Conservation (phyloP, 2,888 invertebrate species). For the Pseudococcus viburni region DNA sequence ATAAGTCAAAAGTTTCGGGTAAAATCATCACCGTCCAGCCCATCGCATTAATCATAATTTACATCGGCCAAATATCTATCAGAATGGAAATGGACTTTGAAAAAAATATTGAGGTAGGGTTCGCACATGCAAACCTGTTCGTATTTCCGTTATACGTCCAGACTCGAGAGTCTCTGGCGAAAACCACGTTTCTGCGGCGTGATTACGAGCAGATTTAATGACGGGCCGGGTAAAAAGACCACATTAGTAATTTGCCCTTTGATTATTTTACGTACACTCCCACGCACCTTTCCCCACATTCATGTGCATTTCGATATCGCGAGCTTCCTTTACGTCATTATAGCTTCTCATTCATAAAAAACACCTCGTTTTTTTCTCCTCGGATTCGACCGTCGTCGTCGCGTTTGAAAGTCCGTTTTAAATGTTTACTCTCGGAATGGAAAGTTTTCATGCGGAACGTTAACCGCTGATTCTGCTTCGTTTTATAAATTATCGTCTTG, state of each 20-base stretch:
- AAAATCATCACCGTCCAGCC: not conserved
- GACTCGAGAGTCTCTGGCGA: not conserved
- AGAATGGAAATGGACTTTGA: slow-evolving; percentile 21
- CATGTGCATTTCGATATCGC: not conserved
- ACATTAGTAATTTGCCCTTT: slow-evolving; percentile 23
- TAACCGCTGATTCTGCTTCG: slow-evolving; percentile 30
- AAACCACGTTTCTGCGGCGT: not conserved
- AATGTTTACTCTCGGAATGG: slow-evolving; percentile 22
- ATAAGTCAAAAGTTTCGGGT: not conserved
- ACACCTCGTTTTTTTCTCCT: not conserved
- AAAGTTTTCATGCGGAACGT: slow-evolving; percentile 26
- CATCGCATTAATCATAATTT: slow-evolving; percentile 38
- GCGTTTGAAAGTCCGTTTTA: slow-evolving; percentile 36
- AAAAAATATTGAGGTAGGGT: slow-evolving; percentile 39
- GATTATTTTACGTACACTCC: slow-evolving; percentile 38
- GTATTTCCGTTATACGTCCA: slow-evolving; percentile 9
- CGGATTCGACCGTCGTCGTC: not conserved
- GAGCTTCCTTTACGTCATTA: slow-evolving; percentile 17
- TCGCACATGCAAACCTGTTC: slow-evolving; percentile 39
- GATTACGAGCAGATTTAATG: not conserved
- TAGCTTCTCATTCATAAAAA: slow-evolving; percentile 35
- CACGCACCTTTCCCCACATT: slow-evolving; percentile 31
- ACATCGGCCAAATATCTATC: not conserved
- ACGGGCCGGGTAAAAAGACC: not conserved
- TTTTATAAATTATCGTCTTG: not conserved